These are phyloP conservation scores for Sebastes paucispinis DNA, from an alignment of 2,797 vertebrate species.

Conservation along the genomic window DNA sequence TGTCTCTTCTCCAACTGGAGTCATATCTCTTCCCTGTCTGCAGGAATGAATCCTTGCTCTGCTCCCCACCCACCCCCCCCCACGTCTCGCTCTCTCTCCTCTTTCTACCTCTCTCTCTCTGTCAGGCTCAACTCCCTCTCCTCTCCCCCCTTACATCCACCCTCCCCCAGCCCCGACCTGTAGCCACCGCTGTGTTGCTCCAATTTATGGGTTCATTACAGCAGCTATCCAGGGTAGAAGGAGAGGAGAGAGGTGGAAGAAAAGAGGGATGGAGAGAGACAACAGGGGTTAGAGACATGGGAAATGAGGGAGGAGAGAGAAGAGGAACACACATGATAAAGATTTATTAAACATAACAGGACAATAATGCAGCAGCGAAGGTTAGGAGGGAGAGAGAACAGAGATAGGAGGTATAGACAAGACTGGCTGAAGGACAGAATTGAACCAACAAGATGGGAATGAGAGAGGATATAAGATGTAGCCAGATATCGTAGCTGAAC, in stretches of 20 bases:
- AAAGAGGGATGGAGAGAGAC: constrained; percentile 51
- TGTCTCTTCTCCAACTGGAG: constrained; percentile 68
- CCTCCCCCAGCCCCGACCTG: constrained; percentile 77
- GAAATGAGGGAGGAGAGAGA: constrained; percentile 46
- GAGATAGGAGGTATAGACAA: constrained; percentile 14
- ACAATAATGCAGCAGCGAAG: constrained; percentile 50
- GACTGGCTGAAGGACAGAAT: constrained; percentile 12
- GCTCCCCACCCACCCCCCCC: not conserved
- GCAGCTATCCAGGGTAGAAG: constrained; percentile 65
- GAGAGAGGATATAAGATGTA: not conserved
- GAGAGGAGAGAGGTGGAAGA: constrained; percentile 44
- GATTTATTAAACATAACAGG: constrained; percentile 64
- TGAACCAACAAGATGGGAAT: constrained; percentile 19
- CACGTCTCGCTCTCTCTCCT: constrained; percentile 33
- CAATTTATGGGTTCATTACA: constrained; percentile 88
- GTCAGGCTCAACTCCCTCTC: constrained; percentile 14
- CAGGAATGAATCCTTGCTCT: constrained; percentile 63
- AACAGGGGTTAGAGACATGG: constrained; percentile 46
- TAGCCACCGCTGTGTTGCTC: constrained; percentile 83
- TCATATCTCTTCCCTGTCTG: constrained; percentile 73
- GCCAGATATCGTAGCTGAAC: constrained; percentile 11
- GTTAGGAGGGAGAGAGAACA: constrained; percentile 32
- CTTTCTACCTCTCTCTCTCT: constrained; percentile 40
- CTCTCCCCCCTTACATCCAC: constrained; percentile 50
- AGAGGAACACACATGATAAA: constrained; percentile 42